Percentiles rank a stretch among this genome's conserved stretches.
Conservation (phyloP, 2,888 invertebrate genomes). For the Platycheirus albimanus region DNA sequence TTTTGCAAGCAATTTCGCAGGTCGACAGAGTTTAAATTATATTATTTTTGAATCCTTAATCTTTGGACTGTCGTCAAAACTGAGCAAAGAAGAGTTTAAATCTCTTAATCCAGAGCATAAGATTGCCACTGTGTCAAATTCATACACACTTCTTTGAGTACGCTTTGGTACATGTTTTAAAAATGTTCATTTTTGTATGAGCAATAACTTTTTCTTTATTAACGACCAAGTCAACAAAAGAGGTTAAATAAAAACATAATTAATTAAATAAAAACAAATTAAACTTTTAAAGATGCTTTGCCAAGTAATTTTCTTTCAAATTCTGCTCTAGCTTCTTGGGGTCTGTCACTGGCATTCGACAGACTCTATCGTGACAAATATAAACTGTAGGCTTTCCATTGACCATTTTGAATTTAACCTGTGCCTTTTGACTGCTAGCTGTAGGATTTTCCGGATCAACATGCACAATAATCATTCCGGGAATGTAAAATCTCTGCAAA, state of each 20-base stretch:
- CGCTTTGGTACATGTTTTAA: too few species aligned
- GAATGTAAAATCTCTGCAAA: slow-evolving; percentile 81
- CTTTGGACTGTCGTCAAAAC: too few species aligned
- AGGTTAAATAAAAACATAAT: too few species aligned
- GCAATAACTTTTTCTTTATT: too few species aligned
- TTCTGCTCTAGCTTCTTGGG: slow-evolving; percentile 79
- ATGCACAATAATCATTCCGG: slow-evolving; percentile 81
- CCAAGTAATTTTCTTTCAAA: slow-evolving; percentile 78
- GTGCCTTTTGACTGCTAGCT: slow-evolving; percentile 78
- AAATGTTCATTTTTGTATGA: too few species aligned
- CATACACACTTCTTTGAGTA: too few species aligned
- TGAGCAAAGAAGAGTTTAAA: too few species aligned
- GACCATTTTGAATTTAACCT: slow-evolving; percentile 81
- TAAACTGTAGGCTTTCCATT: slow-evolving; percentile 81
- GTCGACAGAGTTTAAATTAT: too few species aligned
- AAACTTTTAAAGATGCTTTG: slow-evolving; percentile 4
- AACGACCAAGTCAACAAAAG: slow-evolving; percentile 12
- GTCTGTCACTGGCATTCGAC: slow-evolving; percentile 82
- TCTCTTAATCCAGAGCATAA: too few species aligned
- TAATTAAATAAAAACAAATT: neutral
- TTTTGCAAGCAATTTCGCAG: too few species aligned
- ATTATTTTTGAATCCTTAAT: too few species aligned
- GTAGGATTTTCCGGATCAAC: slow-evolving; percentile 79
- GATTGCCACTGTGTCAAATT: too few species aligned
- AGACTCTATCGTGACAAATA: slow-evolving; percentile 82